These are phyloP conservation scores for Drosophila putrida DNA, from an alignment of 2,888 invertebrate species.

Conservation along the genomic window DNA sequence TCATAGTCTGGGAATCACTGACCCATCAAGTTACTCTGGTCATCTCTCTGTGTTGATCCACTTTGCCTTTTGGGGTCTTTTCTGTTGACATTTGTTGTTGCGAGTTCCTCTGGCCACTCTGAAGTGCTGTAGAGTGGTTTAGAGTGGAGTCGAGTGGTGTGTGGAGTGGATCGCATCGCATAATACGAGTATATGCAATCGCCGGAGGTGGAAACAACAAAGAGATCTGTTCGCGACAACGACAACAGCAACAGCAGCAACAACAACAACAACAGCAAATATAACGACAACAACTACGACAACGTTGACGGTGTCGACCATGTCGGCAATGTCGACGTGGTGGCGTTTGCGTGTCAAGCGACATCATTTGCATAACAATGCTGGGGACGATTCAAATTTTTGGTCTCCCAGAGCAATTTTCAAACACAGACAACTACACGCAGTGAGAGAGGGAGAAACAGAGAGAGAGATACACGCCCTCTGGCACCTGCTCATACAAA, in stretches of 20 bases:
- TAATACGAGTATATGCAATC: slow-evolving; percentile 61
- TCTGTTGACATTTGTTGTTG: slow-evolving; percentile 47
- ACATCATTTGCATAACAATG: slow-evolving; percentile 86
- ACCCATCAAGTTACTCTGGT: slow-evolving; percentile 44
- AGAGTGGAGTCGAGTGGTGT: slow-evolving; percentile 16
- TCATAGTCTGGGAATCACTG: slow-evolving; percentile 43
- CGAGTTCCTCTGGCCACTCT: slow-evolving; percentile 27
- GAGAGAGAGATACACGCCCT: slow-evolving; percentile 44
- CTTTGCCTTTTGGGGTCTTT: slow-evolving; percentile 22
- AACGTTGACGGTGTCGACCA: slow-evolving; percentile 29
- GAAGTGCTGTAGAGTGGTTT: slow-evolving; percentile 15
- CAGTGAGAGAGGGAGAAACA: too few relatives aligned
- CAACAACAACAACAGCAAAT: slow-evolving; percentile 38
- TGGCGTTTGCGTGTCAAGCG: slow-evolving; percentile 84
- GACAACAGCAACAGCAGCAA: slow-evolving; percentile 15
- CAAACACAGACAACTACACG: slow-evolving; percentile 38
- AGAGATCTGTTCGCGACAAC: slow-evolving; percentile 74
- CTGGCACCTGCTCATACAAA: slow-evolving; percentile 65
- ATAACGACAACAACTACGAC: slow-evolving; percentile 4
- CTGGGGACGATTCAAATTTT: slow-evolving; percentile 81
- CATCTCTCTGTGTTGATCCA: slow-evolving; percentile 36
- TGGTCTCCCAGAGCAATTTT: slow-evolving; percentile 79
- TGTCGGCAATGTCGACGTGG: slow-evolving; percentile 51
- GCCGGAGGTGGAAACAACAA: slow-evolving; percentile 70
- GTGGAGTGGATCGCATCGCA: slow-evolving; percentile 56